These are phyloP conservation scores for Cydia strobilella DNA, from an alignment of 1,140 invertebrate species.

Conservation along the genomic window DNA sequence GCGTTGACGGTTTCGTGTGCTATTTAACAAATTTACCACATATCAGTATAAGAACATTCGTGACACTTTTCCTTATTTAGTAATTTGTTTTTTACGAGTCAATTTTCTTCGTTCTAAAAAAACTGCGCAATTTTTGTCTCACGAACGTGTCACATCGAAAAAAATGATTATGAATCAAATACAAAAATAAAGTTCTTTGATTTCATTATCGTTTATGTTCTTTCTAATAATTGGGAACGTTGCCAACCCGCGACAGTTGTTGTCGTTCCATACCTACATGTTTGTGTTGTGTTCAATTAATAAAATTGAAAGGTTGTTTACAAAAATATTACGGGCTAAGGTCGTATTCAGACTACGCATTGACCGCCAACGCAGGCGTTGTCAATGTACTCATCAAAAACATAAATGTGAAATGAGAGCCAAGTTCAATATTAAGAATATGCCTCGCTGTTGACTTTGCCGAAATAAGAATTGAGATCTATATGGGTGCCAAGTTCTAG, in stretches of 20 bases:
- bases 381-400: no score
- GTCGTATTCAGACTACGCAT: background rate
- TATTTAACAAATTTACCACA: no score
- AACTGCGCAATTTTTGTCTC: background rate
- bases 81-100: no score
- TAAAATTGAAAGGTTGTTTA: slow-evolving; percentile 9
- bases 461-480: no score
- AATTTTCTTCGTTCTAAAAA: background rate
- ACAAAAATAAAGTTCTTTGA: slow-evolving; percentile 23
- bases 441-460: no score
- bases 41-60: no score
- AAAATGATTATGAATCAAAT: background rate
- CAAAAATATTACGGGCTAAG: background rate
- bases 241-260: slow-evolving; percentile 17
- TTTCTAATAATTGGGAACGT: slow-evolving; percentile 21
- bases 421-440: no score
- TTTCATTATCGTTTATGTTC: background rate
- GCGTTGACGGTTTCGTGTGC: no score
- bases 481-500: no score
- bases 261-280: background rate
- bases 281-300: background rate
- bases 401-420: no score
- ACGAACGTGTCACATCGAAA: background rate
- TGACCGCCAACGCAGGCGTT: no score
- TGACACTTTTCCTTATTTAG: no score